Evolutionary conservation across 92 coral and sea anemone genomes (phyloP), one percentile per base, ranked within the genome.

Genomic region (Virgularia gustaviana): DNA sequence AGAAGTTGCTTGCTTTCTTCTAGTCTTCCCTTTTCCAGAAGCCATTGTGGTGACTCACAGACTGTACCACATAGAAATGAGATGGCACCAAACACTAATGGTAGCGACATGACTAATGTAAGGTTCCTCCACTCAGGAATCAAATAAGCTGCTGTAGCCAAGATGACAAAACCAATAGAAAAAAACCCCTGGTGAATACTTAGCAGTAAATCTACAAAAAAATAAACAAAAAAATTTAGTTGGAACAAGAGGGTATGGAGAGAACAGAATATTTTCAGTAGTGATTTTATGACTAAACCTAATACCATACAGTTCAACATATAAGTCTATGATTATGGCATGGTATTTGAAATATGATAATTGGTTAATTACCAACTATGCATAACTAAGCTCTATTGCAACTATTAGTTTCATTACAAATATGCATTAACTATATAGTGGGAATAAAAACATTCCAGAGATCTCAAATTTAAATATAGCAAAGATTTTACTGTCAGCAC

Each of bases 21-120:
- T 23, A 80, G 45, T 75, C 86, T 76, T 32, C 95, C 92, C 44
- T 79, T 83, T 9, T 88, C 86, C 0, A 87, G 85, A 16, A 91
- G 77, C 97, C 97, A 91, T 54, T 90, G 86, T 13, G 96, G 88
- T 0, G 97, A 91, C 42, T 91, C 97, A 62, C 96, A 82, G 10
- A 83, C 65, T 5, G n/a, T 33, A 8, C 55, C 51, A 24, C 55
- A 60, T 24, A 60, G 68, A 62, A 89, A 79, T 12, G 82, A 65
- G n/a, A 84, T 57, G 39, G 85, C 29, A 29, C 86, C 85, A 45
- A 91, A 31, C 7, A 81, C 36, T 13, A 86, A 57, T 32, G 91
- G 91, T 18, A 81, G 30, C 8, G 88, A 74, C 41, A 95, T 67
- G 6, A 72, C 65, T 6, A 91, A 61, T 37, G 80, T 78, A 9